Evolutionary conservation across 2,888 invertebrate genomes (phyloP).

Genomic region (Lucinisca nassula): DNA sequence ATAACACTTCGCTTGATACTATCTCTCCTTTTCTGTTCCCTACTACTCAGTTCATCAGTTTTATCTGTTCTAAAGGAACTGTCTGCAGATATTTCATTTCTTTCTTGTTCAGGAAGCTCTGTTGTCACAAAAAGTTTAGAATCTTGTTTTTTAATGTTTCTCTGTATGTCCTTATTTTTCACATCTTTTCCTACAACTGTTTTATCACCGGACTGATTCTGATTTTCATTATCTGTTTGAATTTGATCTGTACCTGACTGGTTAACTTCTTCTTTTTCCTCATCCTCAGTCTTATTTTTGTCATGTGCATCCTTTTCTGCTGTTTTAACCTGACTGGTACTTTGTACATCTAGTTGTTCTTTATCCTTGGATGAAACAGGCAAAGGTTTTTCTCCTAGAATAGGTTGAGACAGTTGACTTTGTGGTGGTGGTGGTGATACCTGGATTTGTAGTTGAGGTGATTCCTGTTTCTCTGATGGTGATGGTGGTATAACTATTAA

Average conservation of each 20-base stretch:
- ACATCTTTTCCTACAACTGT: slow-evolving; percentile 1
- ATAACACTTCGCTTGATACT: background rate
- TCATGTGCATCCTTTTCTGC: background rate
- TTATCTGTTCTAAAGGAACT: background rate
- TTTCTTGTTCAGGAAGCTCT: background rate
- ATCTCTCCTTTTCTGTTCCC: background rate
- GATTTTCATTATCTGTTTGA: background rate
- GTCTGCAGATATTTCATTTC: background rate
- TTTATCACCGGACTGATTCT: background rate
- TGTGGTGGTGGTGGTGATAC: background rate
- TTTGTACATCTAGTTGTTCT: background rate
- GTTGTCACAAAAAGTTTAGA: background rate
- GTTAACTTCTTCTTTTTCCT: background rate
- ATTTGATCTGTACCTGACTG: background rate
- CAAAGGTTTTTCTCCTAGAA: too few species aligned
- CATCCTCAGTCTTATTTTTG: background rate
- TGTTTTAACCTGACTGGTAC: background rate
- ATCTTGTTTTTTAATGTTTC: background rate
- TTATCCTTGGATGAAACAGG: background rate
- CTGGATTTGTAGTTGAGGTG: background rate
- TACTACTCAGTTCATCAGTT: background rate
- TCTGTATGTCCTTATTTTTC: background rate
- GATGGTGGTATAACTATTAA: background rate
- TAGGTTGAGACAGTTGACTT: background rate
- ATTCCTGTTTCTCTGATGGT: background rate